A percentile compares a stretch with the other conserved stretches of the same genome.
Evolutionary conservation across 2,113 vertebrate species (phyloP).

Genomic region (Benitochromis conjunctus): DNA sequence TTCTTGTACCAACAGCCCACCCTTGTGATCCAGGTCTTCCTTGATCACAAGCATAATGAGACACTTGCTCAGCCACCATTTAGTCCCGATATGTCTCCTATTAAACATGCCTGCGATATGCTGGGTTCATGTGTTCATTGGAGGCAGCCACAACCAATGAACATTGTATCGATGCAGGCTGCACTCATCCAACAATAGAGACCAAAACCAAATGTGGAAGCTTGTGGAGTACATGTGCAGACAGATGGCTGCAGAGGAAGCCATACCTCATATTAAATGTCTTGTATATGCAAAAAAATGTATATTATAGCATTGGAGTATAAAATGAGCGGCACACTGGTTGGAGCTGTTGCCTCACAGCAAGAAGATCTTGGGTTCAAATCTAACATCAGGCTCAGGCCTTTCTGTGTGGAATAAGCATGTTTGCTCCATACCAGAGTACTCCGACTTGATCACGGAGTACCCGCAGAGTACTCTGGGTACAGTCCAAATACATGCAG

Average conservation of each 20-base stretch:
- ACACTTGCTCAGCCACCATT: not conserved
- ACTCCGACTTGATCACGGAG: not conserved
- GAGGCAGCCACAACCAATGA: not conserved
- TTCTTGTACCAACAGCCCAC: not conserved
- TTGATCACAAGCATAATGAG: not conserved
- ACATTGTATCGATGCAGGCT: not conserved
- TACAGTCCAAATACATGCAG: not conserved
- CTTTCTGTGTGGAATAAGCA: not conserved
- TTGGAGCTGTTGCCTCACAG: not conserved
- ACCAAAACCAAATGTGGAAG: not conserved
- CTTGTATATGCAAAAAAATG: not conserved
- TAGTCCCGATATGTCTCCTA: not conserved
- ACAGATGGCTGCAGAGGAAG: not conserved
- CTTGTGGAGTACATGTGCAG: not conserved
- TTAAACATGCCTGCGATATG: not conserved
- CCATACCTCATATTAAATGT: not conserved
- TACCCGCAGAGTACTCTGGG: not conserved
- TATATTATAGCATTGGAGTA: not conserved
- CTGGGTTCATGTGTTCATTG: not conserved
- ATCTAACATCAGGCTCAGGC: not conserved
- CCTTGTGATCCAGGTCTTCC: not conserved
- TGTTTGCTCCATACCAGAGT: not conserved
- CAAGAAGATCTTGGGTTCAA: not conserved
- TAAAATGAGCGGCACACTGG: not conserved
- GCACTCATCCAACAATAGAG: not conserved